Base-by-base conservation (phyloP, 2,113 vertebrate species). In the Bothrops jararaca region DNA sequence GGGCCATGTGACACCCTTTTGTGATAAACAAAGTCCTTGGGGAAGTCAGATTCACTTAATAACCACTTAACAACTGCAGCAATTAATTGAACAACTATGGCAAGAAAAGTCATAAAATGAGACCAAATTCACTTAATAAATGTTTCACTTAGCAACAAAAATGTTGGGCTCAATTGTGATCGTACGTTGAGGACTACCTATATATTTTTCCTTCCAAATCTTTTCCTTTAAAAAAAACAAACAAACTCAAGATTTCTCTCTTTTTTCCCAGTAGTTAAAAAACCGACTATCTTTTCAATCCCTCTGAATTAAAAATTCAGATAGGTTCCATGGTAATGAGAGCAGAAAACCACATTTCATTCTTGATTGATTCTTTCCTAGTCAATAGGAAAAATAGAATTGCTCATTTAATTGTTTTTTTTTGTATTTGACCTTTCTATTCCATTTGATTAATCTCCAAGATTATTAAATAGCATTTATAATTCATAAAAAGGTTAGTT, bases 351-450 rank as follows among this genome's bases (percentile, higher is more conserved):
- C 89, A 95, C 94, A 95, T 97, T 97, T 96, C 89, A 95, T 95
- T 97, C 94, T 95, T 97, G 90, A 96, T 94, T 95, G 92, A 96
- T 92, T 96, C 95, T 93, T 97, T 95, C 96, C 34, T 94, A 95
- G 94, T 89, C 91, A 92, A 93, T 93, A 80, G 69, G 15, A 39
- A 80, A 39, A 80, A 80, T 80, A 24, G 92, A 95, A 97, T 95
- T 91, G 90, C 90, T 96, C 48, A 91, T 94, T 96, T 97, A 95
- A 95, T 95, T 96, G 94, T 96, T 96, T 95, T 18, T 54, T 95
- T 97, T 96, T 96, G 94, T 92, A 95, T 95, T 95, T 95, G 94
- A 96, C 94, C 94, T 97, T 97, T 96, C 91, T 95, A 89, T 97
- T 96, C 88, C 26, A 5, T 96, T 96, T 97, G 93, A 80, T 93